A percentile compares a stretch with the other conserved stretches of the same genome.
phyloP scores from a whole-genome alignment of 2,888 invertebrate genomes.

The Dilophus febrilis region DNA sequence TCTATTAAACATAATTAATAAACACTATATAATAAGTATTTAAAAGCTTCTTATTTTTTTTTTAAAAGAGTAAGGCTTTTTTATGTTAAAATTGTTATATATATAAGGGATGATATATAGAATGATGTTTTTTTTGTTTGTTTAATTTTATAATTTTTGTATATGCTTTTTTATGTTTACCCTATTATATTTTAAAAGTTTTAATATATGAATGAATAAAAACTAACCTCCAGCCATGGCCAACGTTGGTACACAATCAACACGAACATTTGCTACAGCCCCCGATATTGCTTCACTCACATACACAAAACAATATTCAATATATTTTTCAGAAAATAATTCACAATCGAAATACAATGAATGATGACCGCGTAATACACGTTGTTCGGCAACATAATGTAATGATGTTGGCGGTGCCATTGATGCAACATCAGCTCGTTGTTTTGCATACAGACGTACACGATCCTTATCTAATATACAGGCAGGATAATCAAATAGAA shows the following conservation, averaged over 20 bases:
- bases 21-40: no score
- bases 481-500: constrained; percentile 68
- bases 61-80: no score
- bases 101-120: no score
- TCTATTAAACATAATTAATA: no score
- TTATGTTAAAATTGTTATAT: no score
- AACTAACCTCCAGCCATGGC: constrained; percentile 55
- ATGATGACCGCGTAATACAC: constrained; percentile 53
- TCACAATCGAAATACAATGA: constrained; percentile 64
- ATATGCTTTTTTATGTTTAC: no score
- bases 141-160: no score
- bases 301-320: constrained; percentile 79
- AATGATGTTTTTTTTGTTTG: no score
- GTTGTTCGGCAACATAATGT: constrained; percentile 47
- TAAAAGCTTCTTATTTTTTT: no score
- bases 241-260: constrained; percentile 69
- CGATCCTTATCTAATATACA: constrained; percentile 62
- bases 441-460: constrained; percentile 61
- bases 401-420: constrained; percentile 43
- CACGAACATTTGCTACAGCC: constrained; percentile 67
- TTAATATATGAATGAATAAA: neutral
- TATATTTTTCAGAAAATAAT: constrained; percentile 62
- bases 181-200: no score
- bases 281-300: constrained; percentile 72
- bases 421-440: constrained; percentile 50